Conservation (phyloP, 1,140 invertebrate genomes). For the Aphaenogaster floridana region DNA sequence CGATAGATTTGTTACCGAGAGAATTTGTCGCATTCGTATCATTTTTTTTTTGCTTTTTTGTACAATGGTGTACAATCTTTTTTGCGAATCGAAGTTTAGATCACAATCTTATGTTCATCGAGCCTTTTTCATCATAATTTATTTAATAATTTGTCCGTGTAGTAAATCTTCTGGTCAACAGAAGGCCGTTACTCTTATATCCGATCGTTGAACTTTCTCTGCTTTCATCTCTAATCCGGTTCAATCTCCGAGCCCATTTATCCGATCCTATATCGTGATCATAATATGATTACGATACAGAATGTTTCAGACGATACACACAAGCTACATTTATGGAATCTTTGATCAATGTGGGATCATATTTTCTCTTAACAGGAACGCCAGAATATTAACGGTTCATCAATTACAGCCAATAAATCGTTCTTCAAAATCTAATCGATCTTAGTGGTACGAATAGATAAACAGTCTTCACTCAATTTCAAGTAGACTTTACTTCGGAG, state of each 20-base stretch:
- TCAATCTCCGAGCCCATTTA: constrained; percentile 29
- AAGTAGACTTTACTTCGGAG: neutral
- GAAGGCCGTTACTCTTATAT: neutral
- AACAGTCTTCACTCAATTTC: neutral
- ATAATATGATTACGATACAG: constrained; percentile 18
- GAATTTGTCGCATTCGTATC: neutral
- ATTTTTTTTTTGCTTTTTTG: neutral
- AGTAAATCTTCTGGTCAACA: neutral
- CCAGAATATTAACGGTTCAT: neutral
- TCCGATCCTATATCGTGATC: neutral
- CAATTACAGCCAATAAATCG: neutral
- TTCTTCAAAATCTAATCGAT: neutral
- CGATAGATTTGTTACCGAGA: neutral
- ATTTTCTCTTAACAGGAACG: neutral
- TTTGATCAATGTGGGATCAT: neutral
- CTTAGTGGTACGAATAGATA: neutral
- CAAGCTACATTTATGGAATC: constrained; percentile 5
- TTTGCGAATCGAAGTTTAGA: constrained; percentile 8
- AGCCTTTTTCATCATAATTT: neutral
- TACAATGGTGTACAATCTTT: too few relatives aligned
- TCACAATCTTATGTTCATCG: neutral
- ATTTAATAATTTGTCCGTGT: neutral
- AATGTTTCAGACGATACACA: neutral
- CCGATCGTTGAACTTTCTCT: constrained; percentile 4
- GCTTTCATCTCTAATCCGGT: constrained; percentile 12